These are phyloP conservation scores for Latheticus oryzae DNA, from an alignment of 2,888 invertebrate genomes.

Conservation along the genomic window DNA sequence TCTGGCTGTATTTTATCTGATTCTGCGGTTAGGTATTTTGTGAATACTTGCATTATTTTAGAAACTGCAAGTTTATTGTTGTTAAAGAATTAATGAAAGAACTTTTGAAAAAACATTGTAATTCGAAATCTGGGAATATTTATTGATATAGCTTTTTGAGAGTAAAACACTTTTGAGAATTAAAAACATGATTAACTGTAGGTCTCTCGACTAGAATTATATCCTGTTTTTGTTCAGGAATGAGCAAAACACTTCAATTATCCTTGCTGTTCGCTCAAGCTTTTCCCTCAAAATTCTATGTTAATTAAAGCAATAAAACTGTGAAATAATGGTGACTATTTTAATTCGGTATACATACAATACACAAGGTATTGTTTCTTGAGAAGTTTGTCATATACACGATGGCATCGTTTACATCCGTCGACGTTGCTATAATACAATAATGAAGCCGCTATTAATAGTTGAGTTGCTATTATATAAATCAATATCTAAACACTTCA, in stretches of 20 bases:
- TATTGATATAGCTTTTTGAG: too few relatives aligned
- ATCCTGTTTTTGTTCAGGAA: slow-evolving; percentile 23
- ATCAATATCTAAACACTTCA: slow-evolving; percentile 20
- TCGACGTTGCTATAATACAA: slow-evolving; percentile 18
- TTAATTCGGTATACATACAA: too few relatives aligned
- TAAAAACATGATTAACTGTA: slow-evolving; percentile 14
- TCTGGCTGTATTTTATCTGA: background rate
- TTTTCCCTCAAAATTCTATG: slow-evolving; percentile 3
- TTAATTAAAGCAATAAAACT: slow-evolving; percentile 16
- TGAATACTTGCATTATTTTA: too few relatives aligned
- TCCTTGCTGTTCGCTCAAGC: background rate
- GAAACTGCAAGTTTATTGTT: too few relatives aligned
- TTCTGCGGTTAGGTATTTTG: too few relatives aligned
- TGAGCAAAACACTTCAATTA: slow-evolving; percentile 10
- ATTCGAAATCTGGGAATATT: too few relatives aligned
- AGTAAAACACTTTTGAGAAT: too few relatives aligned
- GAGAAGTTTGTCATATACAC: background rate
- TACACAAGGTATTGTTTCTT: slow-evolving; percentile 1
- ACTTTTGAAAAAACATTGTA: too few relatives aligned
- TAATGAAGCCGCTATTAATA: slow-evolving; percentile 26
- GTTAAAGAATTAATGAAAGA: too few relatives aligned
- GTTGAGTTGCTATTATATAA: slow-evolving; percentile 17
- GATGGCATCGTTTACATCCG: slow-evolving; percentile 12
- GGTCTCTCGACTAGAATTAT: slow-evolving; percentile 2
- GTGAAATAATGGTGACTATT: slow-evolving; percentile 10